Conservation (phyloP, 2,888 invertebrate genomes). For the Drosophila anomalata region DNA sequence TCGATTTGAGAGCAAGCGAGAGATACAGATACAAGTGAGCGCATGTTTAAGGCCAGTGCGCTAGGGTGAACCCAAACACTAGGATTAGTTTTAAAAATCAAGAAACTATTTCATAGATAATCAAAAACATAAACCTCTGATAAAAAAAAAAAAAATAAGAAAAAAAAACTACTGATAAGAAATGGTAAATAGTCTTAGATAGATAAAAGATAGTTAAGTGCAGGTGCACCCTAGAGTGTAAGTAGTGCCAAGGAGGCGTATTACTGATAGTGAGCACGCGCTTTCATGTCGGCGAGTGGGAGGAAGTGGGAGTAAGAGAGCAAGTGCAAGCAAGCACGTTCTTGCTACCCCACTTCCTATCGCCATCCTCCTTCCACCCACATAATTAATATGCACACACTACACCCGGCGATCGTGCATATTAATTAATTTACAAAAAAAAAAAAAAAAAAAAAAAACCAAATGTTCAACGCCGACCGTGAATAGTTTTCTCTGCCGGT, state of each 20-base stretch:
- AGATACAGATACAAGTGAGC: constrained; percentile 1
- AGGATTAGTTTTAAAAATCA: neutral
- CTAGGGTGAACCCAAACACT: constrained; percentile 12
- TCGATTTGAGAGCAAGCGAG: constrained; percentile 15
- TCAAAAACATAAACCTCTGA: neutral
- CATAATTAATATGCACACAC: constrained; percentile 58
- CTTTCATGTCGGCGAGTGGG: neutral
- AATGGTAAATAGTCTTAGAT: neutral
- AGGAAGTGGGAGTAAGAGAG: constrained; percentile 4
- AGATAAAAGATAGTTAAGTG: neutral
- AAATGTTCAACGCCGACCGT: constrained; percentile 22
- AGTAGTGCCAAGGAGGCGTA: constrained; percentile 1
- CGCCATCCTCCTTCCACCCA: constrained; percentile 22
- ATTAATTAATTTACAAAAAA: constrained; percentile 33
- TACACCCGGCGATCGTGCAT: constrained; percentile 38
- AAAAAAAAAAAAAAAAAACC: constrained; percentile 26
- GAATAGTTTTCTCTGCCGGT: constrained; percentile 14
- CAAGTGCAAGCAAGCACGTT: constrained; percentile 11
- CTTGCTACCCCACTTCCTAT: constrained; percentile 16
- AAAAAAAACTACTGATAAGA: neutral
- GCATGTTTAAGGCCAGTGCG: constrained; percentile 6
- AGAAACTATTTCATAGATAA: neutral
- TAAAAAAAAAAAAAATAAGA: neutral
- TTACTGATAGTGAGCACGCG: constrained; percentile 6
- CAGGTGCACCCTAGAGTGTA: constrained; percentile 1